Base-by-base conservation (phyloP, 2,113 vertebrate genomes). In the Phocoena phocoena region DNA sequence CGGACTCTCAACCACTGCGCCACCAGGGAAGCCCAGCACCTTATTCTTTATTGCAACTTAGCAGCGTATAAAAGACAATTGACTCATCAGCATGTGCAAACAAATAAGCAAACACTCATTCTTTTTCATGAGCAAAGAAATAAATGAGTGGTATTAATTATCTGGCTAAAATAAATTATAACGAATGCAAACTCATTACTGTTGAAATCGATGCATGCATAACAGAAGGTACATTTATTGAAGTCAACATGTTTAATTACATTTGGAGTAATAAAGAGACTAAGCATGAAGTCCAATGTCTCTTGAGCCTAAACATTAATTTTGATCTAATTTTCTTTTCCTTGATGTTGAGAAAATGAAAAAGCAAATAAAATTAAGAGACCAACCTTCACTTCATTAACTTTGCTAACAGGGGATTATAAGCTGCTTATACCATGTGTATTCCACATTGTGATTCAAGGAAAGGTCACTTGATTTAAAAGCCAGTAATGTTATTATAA, bases 301-400 rank as follows among this genome's bases (percentile, higher is more conserved):
- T 97, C 96, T 83, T 86, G 97, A 96, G 97, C 84, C 96, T 96
- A 90, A 90, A 93, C 96, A 98, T 98, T 98, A 97, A 97, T 98
- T 98, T 97, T 96, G 95, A 97, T 97, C 96, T 97, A 97, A 98
- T 98, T 97, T 98, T 94, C 95, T 97, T 97, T 93, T 95, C 92
- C 95, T 96, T 88, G 73, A 97, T 98, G 96, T 97, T 91, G 92
- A 97, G 90, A 97, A 97, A 98, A 97, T 97, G 93, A 97, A 98
- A 97, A 97, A 71, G 84, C 94, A 98, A 97, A 97, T 88, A 96
- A 96, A 97, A 98, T 98, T 97, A 98, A 95, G 96, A 98, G 85
- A 95, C 80, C 80, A 93, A 47, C 70, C 90, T 96, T 97, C 96
- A 98, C 74, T 97, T 96, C 94, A 97, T 98, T 97, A 98, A 77